Conservation (phyloP, 2,113 vertebrate genomes). For the Aythya baeri region DNA sequence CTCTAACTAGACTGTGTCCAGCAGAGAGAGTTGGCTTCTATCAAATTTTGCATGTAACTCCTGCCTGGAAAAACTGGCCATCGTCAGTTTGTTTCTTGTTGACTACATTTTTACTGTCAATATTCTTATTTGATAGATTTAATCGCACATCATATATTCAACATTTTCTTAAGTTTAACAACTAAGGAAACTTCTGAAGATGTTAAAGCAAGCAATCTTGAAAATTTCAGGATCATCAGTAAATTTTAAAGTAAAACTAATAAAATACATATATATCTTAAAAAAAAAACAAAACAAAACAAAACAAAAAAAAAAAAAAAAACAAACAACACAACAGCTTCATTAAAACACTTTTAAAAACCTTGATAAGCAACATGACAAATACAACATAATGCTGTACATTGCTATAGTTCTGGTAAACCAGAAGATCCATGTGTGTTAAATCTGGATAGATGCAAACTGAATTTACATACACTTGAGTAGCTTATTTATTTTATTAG, state of each 20-base stretch:
- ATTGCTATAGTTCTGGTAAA: not conserved
- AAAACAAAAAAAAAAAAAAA: not conserved
- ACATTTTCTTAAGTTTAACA: not conserved
- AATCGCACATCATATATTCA: not conserved
- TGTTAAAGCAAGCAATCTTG: not conserved
- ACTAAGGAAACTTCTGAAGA: not conserved
- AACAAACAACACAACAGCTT: not conserved
- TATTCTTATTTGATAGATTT: not conserved
- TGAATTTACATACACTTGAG: not conserved
- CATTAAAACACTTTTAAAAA: not conserved
- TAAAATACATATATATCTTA: not conserved
- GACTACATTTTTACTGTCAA: not conserved
- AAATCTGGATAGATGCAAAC: not conserved
- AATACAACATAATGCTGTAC: not conserved
- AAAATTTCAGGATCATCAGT: not conserved
- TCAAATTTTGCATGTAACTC: not conserved
- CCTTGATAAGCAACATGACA: not conserved
- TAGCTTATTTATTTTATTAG: not conserved
- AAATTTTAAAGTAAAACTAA: not conserved
- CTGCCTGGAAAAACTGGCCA: not conserved
- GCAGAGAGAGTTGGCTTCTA: not conserved
- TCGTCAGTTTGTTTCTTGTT: not conserved
- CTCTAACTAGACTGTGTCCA: not conserved
- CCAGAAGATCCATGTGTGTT: not conserved
- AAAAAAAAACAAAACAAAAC: too few relatives aligned